Percentiles rank a stretch among this genome's conserved stretches.
These are phyloP conservation scores for Tyto alba DNA, from an alignment of 2,113 vertebrate genomes.

Conservation along the genomic window DNA sequence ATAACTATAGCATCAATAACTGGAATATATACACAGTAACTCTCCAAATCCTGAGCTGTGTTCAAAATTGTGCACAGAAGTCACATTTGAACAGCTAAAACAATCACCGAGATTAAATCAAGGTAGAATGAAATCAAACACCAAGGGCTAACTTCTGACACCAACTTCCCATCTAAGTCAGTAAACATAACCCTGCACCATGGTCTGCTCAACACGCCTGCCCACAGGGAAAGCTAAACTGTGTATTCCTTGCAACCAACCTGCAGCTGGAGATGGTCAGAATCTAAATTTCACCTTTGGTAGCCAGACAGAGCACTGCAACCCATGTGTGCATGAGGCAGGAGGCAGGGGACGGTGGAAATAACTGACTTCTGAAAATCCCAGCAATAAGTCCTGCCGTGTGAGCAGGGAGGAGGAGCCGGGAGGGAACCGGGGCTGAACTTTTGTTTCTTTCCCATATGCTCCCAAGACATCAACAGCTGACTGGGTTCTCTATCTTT, in stretches of 20 bases:
- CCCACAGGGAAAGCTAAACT: neutral
- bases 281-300: neutral
- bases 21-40: neutral
- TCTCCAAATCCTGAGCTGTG: neutral
- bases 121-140: neutral
- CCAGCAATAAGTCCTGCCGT: neutral
- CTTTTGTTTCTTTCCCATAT: neutral
- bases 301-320: neutral
- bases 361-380: neutral
- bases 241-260: neutral
- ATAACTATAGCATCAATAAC: slow-evolving; percentile 13
- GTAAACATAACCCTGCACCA: neutral
- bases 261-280: neutral
- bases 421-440: neutral
- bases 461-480: neutral
- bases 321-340: fast-evolving
- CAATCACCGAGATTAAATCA: neutral
- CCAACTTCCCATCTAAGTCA: neutral
- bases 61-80: neutral
- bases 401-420: neutral
- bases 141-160: neutral
- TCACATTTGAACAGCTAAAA: neutral
- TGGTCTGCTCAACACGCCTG: neutral
- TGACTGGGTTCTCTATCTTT: neutral
- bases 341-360: neutral